Evolutionary conservation across 2,888 invertebrate genomes (phyloP).

Genomic region (Pachycephus smyrnensis): DNA sequence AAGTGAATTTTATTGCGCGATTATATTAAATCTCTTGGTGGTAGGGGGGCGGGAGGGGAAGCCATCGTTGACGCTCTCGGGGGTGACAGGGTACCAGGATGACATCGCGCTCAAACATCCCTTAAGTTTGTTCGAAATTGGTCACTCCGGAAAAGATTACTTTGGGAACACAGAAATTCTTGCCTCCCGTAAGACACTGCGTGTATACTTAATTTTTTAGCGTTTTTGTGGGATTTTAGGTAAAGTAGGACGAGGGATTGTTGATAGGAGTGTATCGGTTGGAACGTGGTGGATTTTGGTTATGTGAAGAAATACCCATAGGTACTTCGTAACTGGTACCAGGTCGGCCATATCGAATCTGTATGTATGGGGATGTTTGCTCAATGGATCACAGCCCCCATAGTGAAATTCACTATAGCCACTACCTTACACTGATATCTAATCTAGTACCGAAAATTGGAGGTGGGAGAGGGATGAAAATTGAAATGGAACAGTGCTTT

Average conservation of each 20-base stretch:
- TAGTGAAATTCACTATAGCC: slow-evolving; percentile 43
- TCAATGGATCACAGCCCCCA: slow-evolving; percentile 51
- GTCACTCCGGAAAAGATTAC: neutral
- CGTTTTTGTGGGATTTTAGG: neutral
- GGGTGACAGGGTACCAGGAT: neutral
- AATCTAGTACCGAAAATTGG: neutral
- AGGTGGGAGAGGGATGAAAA: neutral
- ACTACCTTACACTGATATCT: neutral
- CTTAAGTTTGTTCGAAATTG: neutral
- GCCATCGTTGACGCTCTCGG: neutral
- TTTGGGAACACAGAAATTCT: slow-evolving; percentile 11
- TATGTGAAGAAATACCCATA: neutral
- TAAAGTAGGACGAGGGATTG: neutral
- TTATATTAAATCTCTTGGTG: slow-evolving; percentile 59
- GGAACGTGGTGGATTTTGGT: neutral
- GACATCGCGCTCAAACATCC: slow-evolving; percentile 39
- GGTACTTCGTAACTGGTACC: slow-evolving; percentile 30
- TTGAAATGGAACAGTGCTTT: neutral
- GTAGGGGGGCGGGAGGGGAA: neutral
- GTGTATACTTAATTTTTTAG: neutral
- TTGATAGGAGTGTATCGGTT: neutral
- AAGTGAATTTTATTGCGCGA: slow-evolving; percentile 63
- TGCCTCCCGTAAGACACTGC: neutral
- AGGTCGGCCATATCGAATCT: slow-evolving; percentile 30
- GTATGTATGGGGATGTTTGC: slow-evolving; percentile 48